These are phyloP conservation scores for Monopis laevigella DNA, from an alignment of 2,888 invertebrate genomes.

Conservation along the genomic window DNA sequence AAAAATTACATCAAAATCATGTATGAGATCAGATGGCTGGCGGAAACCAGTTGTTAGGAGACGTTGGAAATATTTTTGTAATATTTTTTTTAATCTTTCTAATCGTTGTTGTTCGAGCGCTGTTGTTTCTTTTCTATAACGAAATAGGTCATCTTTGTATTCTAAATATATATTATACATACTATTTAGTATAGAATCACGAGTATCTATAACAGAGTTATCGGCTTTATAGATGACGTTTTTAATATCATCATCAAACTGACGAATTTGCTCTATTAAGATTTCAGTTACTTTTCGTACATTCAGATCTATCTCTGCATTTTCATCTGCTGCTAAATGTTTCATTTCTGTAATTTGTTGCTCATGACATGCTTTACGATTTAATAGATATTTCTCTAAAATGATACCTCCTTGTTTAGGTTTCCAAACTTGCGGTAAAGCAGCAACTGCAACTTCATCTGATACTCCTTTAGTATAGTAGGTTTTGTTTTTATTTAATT, in stretches of 20 bases:
- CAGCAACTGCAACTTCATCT: slow-evolving; percentile 39
- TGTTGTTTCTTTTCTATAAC: slow-evolving; percentile 32
- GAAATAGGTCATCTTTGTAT: too few relatives aligned
- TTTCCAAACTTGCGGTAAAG: slow-evolving; percentile 39
- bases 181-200: background rate
- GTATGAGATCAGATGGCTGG: slow-evolving; percentile 37
- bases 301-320: slow-evolving; percentile 32
- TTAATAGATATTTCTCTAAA: slow-evolving; percentile 37
- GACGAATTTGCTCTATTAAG: slow-evolving; percentile 32
- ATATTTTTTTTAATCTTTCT: slow-evolving; percentile 32
- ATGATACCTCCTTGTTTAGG: slow-evolving; percentile 35
- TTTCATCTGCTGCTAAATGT: slow-evolving; percentile 27
- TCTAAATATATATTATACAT: background rate
- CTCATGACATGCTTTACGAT: slow-evolving; percentile 32
- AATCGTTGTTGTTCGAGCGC: slow-evolving; percentile 38
- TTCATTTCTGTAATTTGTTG: slow-evolving; percentile 26
- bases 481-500: background rate
- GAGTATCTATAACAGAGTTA: slow-evolving; percentile 10
- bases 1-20: slow-evolving; percentile 43
- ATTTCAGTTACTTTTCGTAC: slow-evolving; percentile 32
- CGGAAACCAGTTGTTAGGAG: slow-evolving; percentile 34
- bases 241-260: slow-evolving; percentile 34
- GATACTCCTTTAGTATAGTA: too few relatives aligned
- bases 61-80: slow-evolving; percentile 38
- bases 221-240: slow-evolving; percentile 28